phyloP scores from a whole-genome alignment of 2,888 invertebrate genomes.

The Petrolisthes manimaculis region DNA sequence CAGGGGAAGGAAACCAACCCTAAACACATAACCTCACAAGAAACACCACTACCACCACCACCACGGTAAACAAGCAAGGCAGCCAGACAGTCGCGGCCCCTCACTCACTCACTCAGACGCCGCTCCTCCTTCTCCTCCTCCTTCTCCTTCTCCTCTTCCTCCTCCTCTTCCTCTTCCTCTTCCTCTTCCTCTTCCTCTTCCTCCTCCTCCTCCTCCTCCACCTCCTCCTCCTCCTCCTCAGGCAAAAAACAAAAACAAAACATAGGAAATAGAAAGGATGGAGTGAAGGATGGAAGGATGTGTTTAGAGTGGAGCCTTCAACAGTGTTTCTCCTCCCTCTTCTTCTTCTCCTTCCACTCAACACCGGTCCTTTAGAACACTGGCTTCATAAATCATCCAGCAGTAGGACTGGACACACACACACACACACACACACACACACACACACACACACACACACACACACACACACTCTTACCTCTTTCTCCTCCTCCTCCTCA shows the following conservation, averaged over 20 bases:
- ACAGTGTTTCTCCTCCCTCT: slow-evolving; percentile 15
- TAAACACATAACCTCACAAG: background rate
- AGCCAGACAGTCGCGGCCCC: background rate
- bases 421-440: no score
- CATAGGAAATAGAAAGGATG: background rate
- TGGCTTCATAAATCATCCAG: background rate
- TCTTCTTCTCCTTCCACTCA: background rate
- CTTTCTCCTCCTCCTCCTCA: background rate
- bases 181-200: slow-evolving; percentile 5
- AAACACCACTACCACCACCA: background rate
- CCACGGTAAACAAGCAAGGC: background rate
- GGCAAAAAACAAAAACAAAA: no score
- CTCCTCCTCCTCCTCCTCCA: background rate
- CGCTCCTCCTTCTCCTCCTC: background rate
- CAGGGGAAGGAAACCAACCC: no score
- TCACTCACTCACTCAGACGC: background rate
- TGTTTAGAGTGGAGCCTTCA: background rate
- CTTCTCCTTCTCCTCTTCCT: background rate
- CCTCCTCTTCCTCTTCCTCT: background rate
- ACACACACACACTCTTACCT: background rate
- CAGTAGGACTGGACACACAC: no score
- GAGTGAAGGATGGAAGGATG: no score
- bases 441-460: no score
- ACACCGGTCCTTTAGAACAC: slow-evolving; percentile 3
- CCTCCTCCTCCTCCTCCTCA: background rate